A percentile compares a stretch with the other conserved stretches of the same genome.
Evolutionary conservation across 2,888 invertebrate species (phyloP).

Genomic region (Noctua janthina): DNA sequence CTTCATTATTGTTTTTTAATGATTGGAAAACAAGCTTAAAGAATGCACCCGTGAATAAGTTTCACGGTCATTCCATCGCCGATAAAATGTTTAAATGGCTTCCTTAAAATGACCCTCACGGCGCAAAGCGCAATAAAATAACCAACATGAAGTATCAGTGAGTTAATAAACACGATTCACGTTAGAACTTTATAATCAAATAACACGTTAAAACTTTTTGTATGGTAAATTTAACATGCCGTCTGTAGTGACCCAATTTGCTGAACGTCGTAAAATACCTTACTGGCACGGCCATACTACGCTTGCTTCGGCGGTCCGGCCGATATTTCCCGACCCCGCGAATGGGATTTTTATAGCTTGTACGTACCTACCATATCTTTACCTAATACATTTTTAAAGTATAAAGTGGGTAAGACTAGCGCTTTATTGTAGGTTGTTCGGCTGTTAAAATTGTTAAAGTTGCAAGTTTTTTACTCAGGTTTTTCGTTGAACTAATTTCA

Average conservation of each 20-base stretch:
- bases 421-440: conserved; percentile 42
- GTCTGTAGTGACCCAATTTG: conserved; percentile 69
- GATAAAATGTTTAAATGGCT: conserved; percentile 26
- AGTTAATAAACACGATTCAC: conserved; percentile 51
- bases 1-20: conserved; percentile 16
- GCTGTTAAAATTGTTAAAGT: conserved; percentile 49
- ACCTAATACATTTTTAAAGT: conserved; percentile 64
- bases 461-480: conserved; percentile 29
- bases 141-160: conserved; percentile 35
- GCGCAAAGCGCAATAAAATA: conserved; percentile 48
- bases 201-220: conserved; percentile 58
- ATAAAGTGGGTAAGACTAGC: conserved; percentile 35
- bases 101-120: conserved; percentile 12
- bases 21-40: conserved; percentile 4
- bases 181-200: conserved; percentile 60
- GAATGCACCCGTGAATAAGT: conserved; percentile 13
- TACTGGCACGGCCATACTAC: conserved; percentile 42
- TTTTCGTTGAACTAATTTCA: conserved; percentile 43
- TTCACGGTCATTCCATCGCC: conserved; percentile 13
- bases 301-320: conserved; percentile 39
- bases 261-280: conserved; percentile 71
- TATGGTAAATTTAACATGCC: conserved; percentile 66
- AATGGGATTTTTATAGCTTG: conserved; percentile 72
- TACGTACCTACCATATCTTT: conserved; percentile 67
- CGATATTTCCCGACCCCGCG: conserved; percentile 68